Base-by-base conservation (phyloP, 2,888 invertebrate genomes). In the Blastobasis lacticolella region DNA sequence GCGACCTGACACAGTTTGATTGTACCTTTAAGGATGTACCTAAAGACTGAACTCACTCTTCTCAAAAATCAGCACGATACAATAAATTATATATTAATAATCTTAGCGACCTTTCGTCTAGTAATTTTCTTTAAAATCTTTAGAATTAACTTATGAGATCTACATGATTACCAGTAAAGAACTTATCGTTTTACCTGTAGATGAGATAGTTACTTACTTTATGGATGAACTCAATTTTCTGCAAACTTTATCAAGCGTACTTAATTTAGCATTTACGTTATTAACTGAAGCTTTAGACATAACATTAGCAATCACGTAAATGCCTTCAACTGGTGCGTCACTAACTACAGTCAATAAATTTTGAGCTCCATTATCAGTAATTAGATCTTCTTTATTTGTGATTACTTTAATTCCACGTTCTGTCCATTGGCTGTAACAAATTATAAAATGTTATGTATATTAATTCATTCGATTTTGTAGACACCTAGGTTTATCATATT, bases 181-280 rank as follows among this genome's bases (percentile, higher is more conserved):
- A 40, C 40, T 9, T 3, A 40, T 40, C 2, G 40, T 40, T 8
- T 9, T 40, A 9, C 40, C 7, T 40, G 40, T 8, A 40, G 9
- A 40, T 4, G 6, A 40, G 40, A 40, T 40, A 4, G 9, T 8
- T n/a, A 41, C 61, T 50, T 59, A 75, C 76, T 62, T 67, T 42
- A 76, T 46, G 6, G 59, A 46, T 1, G 64, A 61, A 48, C 69
- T 69, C 4, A 64, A 37, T 57, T 63, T 66, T 54, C 67, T 69
- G 4, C 70, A 60, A 5, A 51, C 54, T 10, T 49, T 36, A 58
- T 75, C 73, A 6, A 76, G 51, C 38, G 57, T 50, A 45, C 48
- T 49, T 3, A 73, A 52, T 0, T 64, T 9, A 6, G 40, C 45
- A 6, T 45, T 46, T 8, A 45, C 38, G 8, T 54, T 52, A 40